A percentile compares a stretch with the other conserved stretches of the same genome.
Evolutionary conservation across 1,140 invertebrate species (phyloP).

Genomic region (Akabosia matsudoensis): DNA sequence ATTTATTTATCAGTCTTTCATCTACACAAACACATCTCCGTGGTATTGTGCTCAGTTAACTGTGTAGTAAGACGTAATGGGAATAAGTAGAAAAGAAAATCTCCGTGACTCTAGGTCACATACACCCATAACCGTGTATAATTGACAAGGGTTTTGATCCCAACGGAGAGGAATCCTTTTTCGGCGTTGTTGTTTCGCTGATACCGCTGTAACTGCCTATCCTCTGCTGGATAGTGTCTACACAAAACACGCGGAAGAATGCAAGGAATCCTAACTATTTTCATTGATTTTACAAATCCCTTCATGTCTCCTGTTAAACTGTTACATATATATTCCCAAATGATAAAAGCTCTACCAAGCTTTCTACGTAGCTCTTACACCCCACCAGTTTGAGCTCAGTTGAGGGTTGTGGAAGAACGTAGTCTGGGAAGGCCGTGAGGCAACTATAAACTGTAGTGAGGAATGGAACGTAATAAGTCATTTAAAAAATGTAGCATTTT

Average conservation of each 20-base stretch:
- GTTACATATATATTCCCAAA: no score
- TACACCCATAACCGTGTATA: conserved; percentile 16
- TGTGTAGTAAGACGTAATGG: background rate
- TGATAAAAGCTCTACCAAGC: no score
- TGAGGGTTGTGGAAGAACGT: no score
- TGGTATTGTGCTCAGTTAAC: background rate
- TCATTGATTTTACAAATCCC: conserved; percentile 24
- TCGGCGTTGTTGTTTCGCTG: background rate
- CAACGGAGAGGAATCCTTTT: background rate
- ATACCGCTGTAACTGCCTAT: background rate
- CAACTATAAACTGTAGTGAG: no score
- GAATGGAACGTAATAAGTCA: no score
- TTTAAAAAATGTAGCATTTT: no score
- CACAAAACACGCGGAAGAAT: background rate
- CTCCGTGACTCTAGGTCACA: conserved; percentile 13
- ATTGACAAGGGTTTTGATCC: conserved; percentile 16
- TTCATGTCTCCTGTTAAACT: background rate
- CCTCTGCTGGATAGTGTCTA: background rate
- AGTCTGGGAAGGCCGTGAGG: no score
- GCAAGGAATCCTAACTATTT: conserved; percentile 22
- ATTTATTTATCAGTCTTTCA: background rate
- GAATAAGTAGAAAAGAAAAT: conserved; percentile 11
- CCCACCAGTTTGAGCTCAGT: no score
- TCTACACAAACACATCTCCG: background rate
- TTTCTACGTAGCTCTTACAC: no score